Percentiles rank a stretch among this genome's conserved stretches.
Evolutionary conservation across 1,140 invertebrate genomes (phyloP).

Genomic region (Halesus radiatus): DNA sequence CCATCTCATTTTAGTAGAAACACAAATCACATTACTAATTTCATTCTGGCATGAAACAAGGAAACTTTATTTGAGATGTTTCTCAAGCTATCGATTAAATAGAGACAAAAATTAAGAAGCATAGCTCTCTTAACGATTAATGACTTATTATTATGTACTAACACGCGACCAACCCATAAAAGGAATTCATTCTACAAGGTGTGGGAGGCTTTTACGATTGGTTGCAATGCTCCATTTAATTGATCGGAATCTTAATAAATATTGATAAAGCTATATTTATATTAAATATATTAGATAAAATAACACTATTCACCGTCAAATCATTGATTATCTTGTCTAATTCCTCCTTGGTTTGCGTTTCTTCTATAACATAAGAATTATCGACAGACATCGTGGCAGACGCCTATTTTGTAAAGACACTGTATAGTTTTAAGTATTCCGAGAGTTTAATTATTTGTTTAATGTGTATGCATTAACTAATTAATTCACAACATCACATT

Average conservation of each 20-base stretch:
- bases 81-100: too few relatives aligned
- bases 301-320: constrained; percentile 43
- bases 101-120: too few relatives aligned
- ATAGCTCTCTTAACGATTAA: background rate
- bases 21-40: too few relatives aligned
- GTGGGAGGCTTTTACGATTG: constrained; percentile 23
- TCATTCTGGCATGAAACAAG: too few relatives aligned
- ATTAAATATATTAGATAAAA: background rate
- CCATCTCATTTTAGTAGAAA: too few relatives aligned
- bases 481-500: background rate
- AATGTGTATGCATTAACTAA: background rate
- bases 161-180: constrained; percentile 45
- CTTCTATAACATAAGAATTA: constrained; percentile 49
- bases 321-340: constrained; percentile 51
- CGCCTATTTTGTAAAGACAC: background rate
- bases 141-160: constrained; percentile 2
- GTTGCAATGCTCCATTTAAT: background rate
- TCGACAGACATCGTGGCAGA: constrained; percentile 27
- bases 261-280: too few relatives aligned
- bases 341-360: constrained; percentile 51
- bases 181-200: constrained; percentile 45
- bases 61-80: too few relatives aligned
- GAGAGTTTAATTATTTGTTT: background rate
- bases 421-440: background rate
- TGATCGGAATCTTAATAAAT: background rate